Conservation (phyloP, 2,113 vertebrate genomes). For the Nettapus auritus region DNA sequence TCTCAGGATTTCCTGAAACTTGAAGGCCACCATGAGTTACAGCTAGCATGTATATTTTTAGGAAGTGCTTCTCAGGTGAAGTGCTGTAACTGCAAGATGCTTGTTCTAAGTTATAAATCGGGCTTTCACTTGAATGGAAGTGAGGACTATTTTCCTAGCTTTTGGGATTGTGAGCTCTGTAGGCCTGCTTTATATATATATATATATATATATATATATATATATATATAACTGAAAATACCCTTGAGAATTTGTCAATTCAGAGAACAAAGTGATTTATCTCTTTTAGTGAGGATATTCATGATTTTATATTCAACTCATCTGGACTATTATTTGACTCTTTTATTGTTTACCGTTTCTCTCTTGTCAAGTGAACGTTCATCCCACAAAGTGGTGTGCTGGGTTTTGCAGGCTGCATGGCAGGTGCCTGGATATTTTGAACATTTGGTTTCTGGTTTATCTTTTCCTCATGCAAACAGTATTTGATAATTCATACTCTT, state of each 20-base stretch:
- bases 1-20: background rate
- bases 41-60: background rate
- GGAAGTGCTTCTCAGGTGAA: background rate
- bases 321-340: background rate
- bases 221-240: background rate
- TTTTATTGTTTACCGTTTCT: accelerated
- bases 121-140: background rate
- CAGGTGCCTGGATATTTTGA: background rate
- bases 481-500: accelerated
- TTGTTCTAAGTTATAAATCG: background rate
- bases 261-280: background rate
- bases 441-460: background rate
- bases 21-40: background rate
- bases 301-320: background rate
- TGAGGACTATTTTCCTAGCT: background rate
- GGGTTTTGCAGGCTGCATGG: background rate
- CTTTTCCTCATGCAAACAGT: accelerated
- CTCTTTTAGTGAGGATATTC: background rate
- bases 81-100: background rate
- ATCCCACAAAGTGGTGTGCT: background rate
- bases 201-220: too few relatives aligned
- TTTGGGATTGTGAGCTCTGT: background rate
- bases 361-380: accelerated
- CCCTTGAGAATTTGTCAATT: background rate
- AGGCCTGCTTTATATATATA: background rate